phyloP scores from a whole-genome alignment of 2,113 vertebrate genomes.

The Azemiops feae region DNA sequence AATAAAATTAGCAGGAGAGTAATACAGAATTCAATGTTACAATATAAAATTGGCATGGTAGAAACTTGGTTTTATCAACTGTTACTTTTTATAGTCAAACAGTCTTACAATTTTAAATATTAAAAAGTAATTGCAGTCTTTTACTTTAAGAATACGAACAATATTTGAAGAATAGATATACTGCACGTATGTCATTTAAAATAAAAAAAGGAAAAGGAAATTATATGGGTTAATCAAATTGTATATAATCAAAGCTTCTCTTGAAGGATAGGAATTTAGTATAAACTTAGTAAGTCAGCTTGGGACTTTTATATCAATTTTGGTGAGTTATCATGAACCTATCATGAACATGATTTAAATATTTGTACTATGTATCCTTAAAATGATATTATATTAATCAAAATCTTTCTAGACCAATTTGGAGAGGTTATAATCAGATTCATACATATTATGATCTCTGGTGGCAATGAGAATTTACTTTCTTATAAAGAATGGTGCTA shows the following conservation, averaged over 20 bases:
- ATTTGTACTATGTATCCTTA: not conserved
- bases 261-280: not conserved
- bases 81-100: not conserved
- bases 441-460: not conserved
- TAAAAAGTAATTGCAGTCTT: not conserved
- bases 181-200: not conserved
- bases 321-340: not conserved
- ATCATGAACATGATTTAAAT: not conserved
- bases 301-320: not conserved
- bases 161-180: not conserved
- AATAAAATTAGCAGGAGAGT: not conserved
- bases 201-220: not conserved
- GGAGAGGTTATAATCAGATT: not conserved
- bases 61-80: not conserved
- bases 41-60: not conserved
- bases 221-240: not conserved
- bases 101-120: not conserved
- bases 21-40: not conserved
- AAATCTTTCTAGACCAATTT: not conserved
- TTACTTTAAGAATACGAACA: not conserved
- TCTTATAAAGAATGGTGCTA: not conserved
- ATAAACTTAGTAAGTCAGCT: not conserved
- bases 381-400: not conserved
- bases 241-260: not conserved
- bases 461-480: not conserved